Conservation (phyloP, 2,888 invertebrate genomes). For the Cinara cedri region DNA sequence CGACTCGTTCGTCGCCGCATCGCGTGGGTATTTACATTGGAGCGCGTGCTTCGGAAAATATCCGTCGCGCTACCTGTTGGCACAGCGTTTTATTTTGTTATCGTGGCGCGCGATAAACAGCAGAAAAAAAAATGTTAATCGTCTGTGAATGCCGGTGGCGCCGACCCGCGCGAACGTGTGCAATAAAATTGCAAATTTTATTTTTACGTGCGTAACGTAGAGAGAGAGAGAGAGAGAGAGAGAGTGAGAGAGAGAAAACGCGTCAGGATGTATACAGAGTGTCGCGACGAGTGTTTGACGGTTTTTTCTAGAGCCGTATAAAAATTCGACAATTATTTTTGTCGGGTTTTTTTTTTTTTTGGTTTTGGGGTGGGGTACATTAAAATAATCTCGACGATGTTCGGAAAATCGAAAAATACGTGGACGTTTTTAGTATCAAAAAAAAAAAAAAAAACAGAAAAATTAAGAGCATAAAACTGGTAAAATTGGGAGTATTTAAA, state of each 20-base stretch:
- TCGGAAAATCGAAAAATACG: too few species aligned
- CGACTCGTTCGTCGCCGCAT: too few species aligned
- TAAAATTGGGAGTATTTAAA: too few species aligned
- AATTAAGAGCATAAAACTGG: too few species aligned
- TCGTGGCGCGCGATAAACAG: constrained; percentile 29
- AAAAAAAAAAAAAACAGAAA: too few species aligned
- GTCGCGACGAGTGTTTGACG: too few species aligned
- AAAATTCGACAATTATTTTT: too few species aligned
- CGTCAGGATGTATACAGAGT: background rate
- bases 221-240: background rate
- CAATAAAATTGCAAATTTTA: constrained; percentile 23
- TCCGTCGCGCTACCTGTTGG: constrained; percentile 25
- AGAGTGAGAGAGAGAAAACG: background rate
- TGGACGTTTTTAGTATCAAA: too few species aligned
- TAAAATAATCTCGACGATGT: too few species aligned
- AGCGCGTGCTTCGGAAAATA: background rate
- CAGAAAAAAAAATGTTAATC: constrained; percentile 27
- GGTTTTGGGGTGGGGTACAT: too few species aligned
- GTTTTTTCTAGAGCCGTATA: too few species aligned
- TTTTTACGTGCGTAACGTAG: constrained; percentile 7
- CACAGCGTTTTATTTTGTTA: constrained; percentile 41
- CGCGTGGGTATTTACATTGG: background rate
- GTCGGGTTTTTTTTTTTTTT: too few species aligned
- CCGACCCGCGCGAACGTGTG: constrained; percentile 2
- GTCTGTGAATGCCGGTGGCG: constrained; percentile 29